These are phyloP conservation scores for Philypnodon macrostomus DNA, from an alignment of 2,797 vertebrate genomes.

Conservation along the genomic window DNA sequence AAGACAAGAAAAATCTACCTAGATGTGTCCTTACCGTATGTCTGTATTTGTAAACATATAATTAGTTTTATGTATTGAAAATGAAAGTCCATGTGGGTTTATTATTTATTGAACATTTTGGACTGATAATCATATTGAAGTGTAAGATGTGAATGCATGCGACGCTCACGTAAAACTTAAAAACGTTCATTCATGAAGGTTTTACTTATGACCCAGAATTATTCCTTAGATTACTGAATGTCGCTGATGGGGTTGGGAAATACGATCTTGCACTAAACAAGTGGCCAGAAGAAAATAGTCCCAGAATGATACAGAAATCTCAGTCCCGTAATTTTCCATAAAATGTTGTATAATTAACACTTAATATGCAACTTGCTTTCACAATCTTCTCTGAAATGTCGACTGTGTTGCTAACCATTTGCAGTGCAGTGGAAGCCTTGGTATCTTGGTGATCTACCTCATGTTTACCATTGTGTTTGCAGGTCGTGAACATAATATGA, in stretches of 20 bases:
- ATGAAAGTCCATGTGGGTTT: slow-evolving; percentile 67
- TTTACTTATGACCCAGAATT: slow-evolving; percentile 69
- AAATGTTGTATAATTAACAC: slow-evolving; percentile 68
- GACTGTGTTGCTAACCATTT: too few species aligned
- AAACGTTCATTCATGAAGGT: slow-evolving; percentile 55
- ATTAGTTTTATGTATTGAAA: slow-evolving; percentile 67
- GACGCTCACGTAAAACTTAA: slow-evolving; percentile 40
- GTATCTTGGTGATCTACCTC: slow-evolving; percentile 94
- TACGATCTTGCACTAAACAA: slow-evolving; percentile 75
- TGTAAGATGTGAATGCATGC: slow-evolving; percentile 55
- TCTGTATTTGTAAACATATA: slow-evolving; percentile 58
- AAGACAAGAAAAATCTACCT: slow-evolving; percentile 78
- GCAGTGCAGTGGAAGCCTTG: slow-evolving; percentile 54
- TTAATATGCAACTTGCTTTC: slow-evolving; percentile 89
- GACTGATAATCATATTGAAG: slow-evolving; percentile 75
- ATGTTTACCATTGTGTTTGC: slow-evolving; percentile 79
- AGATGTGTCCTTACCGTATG: slow-evolving; percentile 64
- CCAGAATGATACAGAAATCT: slow-evolving; percentile 40
- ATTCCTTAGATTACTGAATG: slow-evolving; percentile 63
- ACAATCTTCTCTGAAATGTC: slow-evolving; percentile 82
- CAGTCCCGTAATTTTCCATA: slow-evolving; percentile 43
- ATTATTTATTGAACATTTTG: slow-evolving; percentile 78
- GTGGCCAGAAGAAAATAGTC: slow-evolving; percentile 54
- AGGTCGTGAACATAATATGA: slow-evolving; percentile 81
- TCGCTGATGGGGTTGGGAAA: slow-evolving; percentile 45